Percentiles rank a stretch among this genome's conserved stretches.
Evolutionary conservation across 1,140 invertebrate genomes (phyloP).

Genomic region (Listronotus bonariensis): DNA sequence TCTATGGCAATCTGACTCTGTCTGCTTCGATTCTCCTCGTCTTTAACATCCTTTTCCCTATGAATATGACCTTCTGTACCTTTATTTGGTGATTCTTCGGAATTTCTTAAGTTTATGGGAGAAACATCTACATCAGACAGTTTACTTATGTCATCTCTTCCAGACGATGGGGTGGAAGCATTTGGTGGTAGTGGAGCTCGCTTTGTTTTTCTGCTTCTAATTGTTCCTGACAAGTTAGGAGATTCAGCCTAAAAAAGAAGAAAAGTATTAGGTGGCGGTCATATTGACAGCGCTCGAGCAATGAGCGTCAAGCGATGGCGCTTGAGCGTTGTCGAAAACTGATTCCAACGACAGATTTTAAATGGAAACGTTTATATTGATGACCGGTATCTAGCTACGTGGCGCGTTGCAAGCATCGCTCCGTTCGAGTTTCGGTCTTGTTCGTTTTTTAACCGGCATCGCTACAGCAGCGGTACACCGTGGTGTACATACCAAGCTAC

Average conservation of each 20-base stretch:
- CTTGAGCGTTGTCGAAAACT: no score
- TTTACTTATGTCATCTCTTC: conserved; percentile 7
- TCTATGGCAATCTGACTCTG: conserved; percentile 55
- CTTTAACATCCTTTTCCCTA: conserved; percentile 61
- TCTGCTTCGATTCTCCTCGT: conserved; percentile 64
- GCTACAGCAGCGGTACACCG: no score
- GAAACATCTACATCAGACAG: background rate
- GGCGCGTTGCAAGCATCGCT: no score
- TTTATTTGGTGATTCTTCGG: background rate
- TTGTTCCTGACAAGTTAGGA: conserved; percentile 20
- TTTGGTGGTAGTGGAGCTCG: conserved; percentile 63
- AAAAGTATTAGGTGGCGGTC: no score
- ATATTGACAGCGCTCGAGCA: no score
- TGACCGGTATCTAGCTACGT: no score
- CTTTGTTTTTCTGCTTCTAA: conserved; percentile 56
- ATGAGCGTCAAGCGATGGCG: no score
- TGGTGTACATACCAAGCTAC: no score
- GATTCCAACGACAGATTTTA: no score
- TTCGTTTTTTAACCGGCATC: no score
- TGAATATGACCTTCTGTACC: conserved; percentile 49
- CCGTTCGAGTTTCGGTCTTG: no score
- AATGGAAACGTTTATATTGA: no score
- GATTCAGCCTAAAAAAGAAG: conserved; percentile 23
- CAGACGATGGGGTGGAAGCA: conserved; percentile 31
- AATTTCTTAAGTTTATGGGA: background rate